Evolutionary conservation across 1,140 invertebrate genomes (phyloP).

Genomic region (Drosophila erecta): DNA sequence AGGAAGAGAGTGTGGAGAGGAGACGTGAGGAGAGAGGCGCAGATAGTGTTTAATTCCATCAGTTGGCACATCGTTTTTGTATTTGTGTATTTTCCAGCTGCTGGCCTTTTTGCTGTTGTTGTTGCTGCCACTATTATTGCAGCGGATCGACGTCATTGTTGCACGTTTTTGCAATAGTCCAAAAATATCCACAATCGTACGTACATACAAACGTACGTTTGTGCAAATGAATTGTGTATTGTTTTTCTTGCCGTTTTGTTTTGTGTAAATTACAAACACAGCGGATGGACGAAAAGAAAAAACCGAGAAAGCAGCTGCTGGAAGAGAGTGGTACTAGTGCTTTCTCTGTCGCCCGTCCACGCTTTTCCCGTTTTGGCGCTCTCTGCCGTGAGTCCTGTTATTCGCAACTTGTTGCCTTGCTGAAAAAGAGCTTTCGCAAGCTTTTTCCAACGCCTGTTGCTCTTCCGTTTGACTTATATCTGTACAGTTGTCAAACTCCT

Average conservation of each 20-base stretch:
- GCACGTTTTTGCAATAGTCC: slow-evolving; percentile 79
- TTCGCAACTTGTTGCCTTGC: slow-evolving; percentile 51
- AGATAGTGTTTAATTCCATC: slow-evolving; percentile 51
- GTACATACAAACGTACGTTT: neutral
- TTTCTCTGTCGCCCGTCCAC: slow-evolving; percentile 13
- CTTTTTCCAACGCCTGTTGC: slow-evolving; percentile 34
- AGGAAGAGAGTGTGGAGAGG: slow-evolving; percentile 10
- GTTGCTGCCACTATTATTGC: slow-evolving; percentile 41
- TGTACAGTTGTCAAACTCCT: slow-evolving; percentile 2
- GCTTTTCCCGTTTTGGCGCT: neutral
- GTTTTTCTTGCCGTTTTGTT: slow-evolving; percentile 42
- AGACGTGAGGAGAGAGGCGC: slow-evolving; percentile 34
- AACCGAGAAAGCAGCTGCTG: slow-evolving; percentile 22
- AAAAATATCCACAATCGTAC: slow-evolving; percentile 38
- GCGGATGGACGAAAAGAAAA: slow-evolving; percentile 9
- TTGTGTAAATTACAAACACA: slow-evolving; percentile 59
- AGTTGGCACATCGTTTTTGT: slow-evolving; percentile 63
- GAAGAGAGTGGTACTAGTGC: slow-evolving; percentile 27
- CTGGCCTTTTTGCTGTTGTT: slow-evolving; percentile 32
- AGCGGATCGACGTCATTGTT: slow-evolving; percentile 71
- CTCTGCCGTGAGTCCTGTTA: slow-evolving; percentile 30
- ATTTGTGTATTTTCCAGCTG: slow-evolving; percentile 35
- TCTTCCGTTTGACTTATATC: slow-evolving; percentile 11
- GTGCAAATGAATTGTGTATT: slow-evolving; percentile 48
- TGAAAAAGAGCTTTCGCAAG: slow-evolving; percentile 25